Conservation (phyloP, 2,797 vertebrate species). For the Catharus ustulatus region DNA sequence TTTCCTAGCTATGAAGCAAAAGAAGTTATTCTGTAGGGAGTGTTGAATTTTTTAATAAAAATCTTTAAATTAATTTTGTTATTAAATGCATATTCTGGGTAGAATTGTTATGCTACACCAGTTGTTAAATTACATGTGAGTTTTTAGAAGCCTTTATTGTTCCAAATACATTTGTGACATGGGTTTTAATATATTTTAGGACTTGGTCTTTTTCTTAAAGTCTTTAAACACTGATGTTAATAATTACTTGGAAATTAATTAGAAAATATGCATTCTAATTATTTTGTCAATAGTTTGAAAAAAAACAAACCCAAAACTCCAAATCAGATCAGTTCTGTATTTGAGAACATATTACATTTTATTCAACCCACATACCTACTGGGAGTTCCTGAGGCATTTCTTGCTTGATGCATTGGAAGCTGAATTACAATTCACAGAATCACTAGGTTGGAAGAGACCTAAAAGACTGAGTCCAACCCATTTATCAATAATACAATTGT, state of each 20-base stretch:
- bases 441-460: no score
- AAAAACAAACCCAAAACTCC: rapidly evolving
- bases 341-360: neutral
- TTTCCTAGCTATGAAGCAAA: neutral
- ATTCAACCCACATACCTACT: neutral
- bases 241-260: neutral
- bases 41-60: neutral
- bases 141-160: neutral
- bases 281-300: neutral
- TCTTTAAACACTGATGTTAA: neutral
- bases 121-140: neutral
- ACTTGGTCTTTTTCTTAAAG: neutral
- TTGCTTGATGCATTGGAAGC: neutral
- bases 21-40: neutral
- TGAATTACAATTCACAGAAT: neutral
- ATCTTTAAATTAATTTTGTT: neutral
- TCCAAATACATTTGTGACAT: neutral
- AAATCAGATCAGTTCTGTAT: neutral
- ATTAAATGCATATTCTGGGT: neutral
- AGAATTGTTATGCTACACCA: neutral
- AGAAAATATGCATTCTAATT: neutral
- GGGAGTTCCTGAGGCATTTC: neutral
- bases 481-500: neutral
- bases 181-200: neutral
- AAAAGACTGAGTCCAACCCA: no score